Evolutionary conservation across 2,113 vertebrate species (phyloP).

Genomic region (Halichoeres trimaculatus): DNA sequence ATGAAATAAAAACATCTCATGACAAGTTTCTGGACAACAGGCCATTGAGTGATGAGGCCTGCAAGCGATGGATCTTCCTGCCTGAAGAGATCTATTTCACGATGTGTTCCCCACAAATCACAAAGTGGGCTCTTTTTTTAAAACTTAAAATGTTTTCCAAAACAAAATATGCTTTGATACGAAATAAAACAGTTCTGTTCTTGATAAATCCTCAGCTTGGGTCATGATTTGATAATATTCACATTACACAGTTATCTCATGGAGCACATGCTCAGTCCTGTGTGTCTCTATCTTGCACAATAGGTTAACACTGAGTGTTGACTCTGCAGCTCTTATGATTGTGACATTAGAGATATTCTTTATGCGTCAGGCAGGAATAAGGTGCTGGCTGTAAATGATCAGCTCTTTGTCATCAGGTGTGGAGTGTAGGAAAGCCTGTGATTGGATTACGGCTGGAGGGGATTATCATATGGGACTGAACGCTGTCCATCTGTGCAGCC

Average conservation of each 20-base stretch:
- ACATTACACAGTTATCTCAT: not conserved
- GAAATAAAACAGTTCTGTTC: not conserved
- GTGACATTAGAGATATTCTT: too few relatives aligned
- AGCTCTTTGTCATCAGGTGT: slow-evolving; percentile 8
- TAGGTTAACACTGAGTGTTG: not conserved
- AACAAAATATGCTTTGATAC: not conserved
- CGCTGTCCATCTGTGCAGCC: slow-evolving; percentile 51
- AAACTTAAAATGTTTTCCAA: not conserved
- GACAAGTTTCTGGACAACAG: slow-evolving; percentile 6
- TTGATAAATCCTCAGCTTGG: too few relatives aligned
- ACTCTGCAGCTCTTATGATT: too few relatives aligned
- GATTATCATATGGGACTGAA: slow-evolving; percentile 52
- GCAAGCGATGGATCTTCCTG: not conserved
- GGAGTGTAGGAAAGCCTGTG: slow-evolving; percentile 29
- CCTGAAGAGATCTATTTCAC: not conserved
- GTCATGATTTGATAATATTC: too few relatives aligned
- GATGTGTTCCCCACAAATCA: not conserved
- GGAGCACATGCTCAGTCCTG: not conserved
- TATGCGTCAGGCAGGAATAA: not conserved
- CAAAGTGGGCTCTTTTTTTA: too few relatives aligned
- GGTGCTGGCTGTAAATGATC: slow-evolving; percentile 3
- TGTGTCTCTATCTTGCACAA: slow-evolving; percentile 16
- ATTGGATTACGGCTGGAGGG: slow-evolving; percentile 54
- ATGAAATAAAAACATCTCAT: not conserved
- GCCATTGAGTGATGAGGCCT: slow-evolving; percentile 2